Evolutionary conservation across 2,113 vertebrate genomes (phyloP).

Genomic region (Thamnophis sirtalis): DNA sequence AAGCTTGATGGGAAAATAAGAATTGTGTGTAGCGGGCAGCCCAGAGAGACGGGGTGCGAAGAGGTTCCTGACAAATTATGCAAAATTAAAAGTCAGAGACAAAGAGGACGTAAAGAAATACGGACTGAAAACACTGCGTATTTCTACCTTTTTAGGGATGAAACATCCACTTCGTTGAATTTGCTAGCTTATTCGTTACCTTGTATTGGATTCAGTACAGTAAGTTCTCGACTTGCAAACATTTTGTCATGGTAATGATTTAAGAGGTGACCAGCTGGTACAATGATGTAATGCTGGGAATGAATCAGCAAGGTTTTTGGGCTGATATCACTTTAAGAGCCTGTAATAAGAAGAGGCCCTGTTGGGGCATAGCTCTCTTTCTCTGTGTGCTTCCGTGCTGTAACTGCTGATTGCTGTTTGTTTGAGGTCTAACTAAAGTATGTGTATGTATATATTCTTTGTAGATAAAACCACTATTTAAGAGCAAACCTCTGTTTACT

Average conservation of each 20-base stretch:
- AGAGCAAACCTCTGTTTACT: no score
- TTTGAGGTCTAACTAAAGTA: no score
- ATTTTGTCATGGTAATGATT: not conserved
- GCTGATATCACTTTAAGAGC: no score
- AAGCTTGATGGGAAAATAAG: not conserved
- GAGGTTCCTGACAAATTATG: constrained; percentile 1
- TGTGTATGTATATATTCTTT: no score
- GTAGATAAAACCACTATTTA: no score
- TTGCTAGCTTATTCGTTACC: not conserved
- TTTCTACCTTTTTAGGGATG: not conserved
- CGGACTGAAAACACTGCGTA: not conserved
- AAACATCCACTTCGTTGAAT: not conserved
- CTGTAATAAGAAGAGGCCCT: no score
- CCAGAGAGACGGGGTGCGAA: constrained; percentile 1
- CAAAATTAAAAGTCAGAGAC: constrained; percentile 4
- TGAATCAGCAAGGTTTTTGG: no score
- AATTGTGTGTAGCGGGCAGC: constrained; percentile 10
- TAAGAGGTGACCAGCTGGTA: no score
- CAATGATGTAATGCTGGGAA: no score
- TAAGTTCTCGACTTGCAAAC: not conserved
- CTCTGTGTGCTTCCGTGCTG: no score
- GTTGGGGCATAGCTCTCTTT: no score
- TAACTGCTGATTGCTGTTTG: no score
- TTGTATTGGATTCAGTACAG: not conserved
- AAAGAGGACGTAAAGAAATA: not conserved